Evolutionary conservation across 2,888 invertebrate species (phyloP).

Genomic region (Galeruca laticollis): DNA sequence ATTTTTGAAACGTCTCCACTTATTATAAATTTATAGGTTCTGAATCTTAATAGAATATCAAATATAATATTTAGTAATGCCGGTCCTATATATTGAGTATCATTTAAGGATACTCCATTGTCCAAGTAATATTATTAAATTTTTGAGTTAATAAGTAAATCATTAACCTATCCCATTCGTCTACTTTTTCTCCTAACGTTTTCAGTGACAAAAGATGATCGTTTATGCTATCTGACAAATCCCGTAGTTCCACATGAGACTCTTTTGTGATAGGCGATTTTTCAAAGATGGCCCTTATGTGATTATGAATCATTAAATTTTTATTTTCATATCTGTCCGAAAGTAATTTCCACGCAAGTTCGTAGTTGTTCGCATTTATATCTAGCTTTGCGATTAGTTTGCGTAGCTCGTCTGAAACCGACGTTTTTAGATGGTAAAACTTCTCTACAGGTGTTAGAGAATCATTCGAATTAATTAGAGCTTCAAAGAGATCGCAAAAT

Average conservation of each 20-base stretch:
- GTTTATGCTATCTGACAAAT: conserved; percentile 15
- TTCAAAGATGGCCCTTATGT: conserved; percentile 24
- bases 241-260: conserved; percentile 20
- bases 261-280: conserved; percentile 9
- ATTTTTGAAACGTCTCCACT: conserved; percentile 34
- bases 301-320: conserved; percentile 34
- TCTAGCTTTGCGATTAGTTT: too few relatives aligned
- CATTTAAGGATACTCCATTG: too few relatives aligned
- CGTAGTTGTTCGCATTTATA: too few relatives aligned
- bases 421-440: too few relatives aligned
- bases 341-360: too few relatives aligned
- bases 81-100: too few relatives aligned
- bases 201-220: conserved; percentile 28
- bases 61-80: conserved; percentile 16
- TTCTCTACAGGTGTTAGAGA: conserved; percentile 13
- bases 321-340: too few relatives aligned
- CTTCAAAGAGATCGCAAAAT: conserved; percentile 33
- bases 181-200: conserved; percentile 22
- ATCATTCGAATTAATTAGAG: conserved; percentile 10
- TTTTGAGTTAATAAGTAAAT: too few relatives aligned
- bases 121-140: too few relatives aligned
- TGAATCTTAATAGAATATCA: conserved; percentile 20
- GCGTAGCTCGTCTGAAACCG: too few relatives aligned
- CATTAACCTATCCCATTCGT: conserved; percentile 33
- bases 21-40: conserved; percentile 22